A percentile compares a stretch with the other conserved stretches of the same genome.
phyloP scores from a whole-genome alignment of 2,113 vertebrate species.

The Vulpes vulpes region DNA sequence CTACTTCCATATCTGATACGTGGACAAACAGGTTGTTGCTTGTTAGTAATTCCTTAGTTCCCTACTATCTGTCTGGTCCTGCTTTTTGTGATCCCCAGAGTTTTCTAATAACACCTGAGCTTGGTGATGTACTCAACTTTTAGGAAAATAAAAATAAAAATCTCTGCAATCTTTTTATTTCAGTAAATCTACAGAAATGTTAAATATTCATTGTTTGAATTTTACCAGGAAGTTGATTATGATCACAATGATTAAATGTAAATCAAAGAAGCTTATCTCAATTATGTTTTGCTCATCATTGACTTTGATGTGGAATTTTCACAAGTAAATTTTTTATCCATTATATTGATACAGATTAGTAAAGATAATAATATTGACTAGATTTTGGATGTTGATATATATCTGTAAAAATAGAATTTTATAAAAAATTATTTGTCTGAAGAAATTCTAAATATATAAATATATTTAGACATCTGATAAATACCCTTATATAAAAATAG shows the following conservation, averaged over 20 bases:
- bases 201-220: conserved; percentile 18
- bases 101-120: neutral
- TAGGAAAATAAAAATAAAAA: neutral
- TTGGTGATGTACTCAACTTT: neutral
- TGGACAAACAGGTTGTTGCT: too few relatives aligned
- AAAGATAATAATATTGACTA: neutral
- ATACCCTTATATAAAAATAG: neutral
- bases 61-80: neutral
- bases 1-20: neutral
- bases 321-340: neutral
- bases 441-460: conserved; percentile 5
- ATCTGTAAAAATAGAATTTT: neutral
- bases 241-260: neutral
- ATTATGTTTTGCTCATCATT: neutral
- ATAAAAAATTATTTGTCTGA: conserved; percentile 35
- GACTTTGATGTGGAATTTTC: neutral
- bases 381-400: neutral
- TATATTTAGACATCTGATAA: neutral
- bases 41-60: neutral
- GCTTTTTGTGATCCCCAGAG: neutral
- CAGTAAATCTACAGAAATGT: neutral
- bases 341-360: neutral
- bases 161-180: neutral
- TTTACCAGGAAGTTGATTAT: neutral
- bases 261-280: conserved; percentile 32